Evolutionary conservation across 2,888 invertebrate species (phyloP).

Genomic region (Drosophila peninsularis): DNA sequence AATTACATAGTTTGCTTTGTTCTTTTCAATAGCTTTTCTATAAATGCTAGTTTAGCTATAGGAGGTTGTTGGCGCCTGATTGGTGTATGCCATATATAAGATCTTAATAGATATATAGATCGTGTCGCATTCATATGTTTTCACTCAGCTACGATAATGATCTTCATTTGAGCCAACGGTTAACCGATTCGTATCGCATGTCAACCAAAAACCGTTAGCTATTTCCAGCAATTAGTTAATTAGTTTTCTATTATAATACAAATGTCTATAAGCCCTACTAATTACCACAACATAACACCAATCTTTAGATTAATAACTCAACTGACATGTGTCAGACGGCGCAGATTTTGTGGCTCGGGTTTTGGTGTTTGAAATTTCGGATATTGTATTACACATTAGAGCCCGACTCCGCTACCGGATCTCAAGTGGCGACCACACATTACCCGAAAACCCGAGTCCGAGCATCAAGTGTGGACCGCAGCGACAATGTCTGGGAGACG

Average conservation of each 20-base stretch:
- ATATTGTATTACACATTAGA: conserved; percentile 33
- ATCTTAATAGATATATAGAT: not conserved
- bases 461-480: conserved; percentile 53
- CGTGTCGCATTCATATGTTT: not conserved
- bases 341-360: not conserved
- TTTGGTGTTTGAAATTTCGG: conserved; percentile 10
- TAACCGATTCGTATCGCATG: not conserved
- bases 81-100: not conserved
- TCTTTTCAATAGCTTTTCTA: not conserved
- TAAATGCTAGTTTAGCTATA: not conserved
- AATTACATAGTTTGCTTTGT: not conserved
- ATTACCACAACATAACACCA: not conserved
- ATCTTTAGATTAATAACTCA: conserved; percentile 10
- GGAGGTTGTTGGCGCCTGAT: not conserved
- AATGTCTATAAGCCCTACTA: not conserved
- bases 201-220: too few relatives aligned
- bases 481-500: conserved; percentile 49
- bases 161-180: not conserved
- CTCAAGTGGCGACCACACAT: conserved; percentile 62
- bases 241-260: not conserved
- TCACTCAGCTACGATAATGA: too few relatives aligned
- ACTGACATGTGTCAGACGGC: conserved; percentile 16
- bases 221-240: not conserved
- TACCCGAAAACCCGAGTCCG: conserved; percentile 29
- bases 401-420: conserved; percentile 44